Conservation (phyloP, 2,888 invertebrate genomes). For the Lycaena phlaeas region DNA sequence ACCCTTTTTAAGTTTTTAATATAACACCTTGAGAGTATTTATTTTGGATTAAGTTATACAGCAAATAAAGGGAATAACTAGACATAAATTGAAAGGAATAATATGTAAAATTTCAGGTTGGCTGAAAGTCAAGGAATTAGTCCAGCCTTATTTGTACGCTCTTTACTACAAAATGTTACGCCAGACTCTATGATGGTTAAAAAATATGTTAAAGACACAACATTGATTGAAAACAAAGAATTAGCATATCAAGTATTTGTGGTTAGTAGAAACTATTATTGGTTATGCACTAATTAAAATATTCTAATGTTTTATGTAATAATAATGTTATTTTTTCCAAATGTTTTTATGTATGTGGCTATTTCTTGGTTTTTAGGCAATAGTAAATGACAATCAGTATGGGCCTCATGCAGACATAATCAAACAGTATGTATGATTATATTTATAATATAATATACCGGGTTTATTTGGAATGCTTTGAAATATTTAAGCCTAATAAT, state of each 20-base stretch:
- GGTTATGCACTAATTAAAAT: too few species aligned
- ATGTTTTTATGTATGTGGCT: background rate
- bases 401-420: constrained; percentile 86
- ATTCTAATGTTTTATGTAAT: too few species aligned
- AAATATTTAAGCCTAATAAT: too few species aligned
- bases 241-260: constrained; percentile 83
- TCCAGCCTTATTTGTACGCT: constrained; percentile 58
- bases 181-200: constrained; percentile 56
- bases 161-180: constrained; percentile 58
- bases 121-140: constrained; percentile 56
- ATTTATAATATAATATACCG: too few species aligned
- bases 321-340: too few species aligned
- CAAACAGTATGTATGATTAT: constrained; percentile 78
- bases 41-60: too few species aligned
- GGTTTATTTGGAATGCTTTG: too few species aligned
- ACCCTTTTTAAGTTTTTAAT: too few species aligned
- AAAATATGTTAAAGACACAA: constrained; percentile 78
- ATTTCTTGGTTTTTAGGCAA: constrained; percentile 73
- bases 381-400: constrained; percentile 87
- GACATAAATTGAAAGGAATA: too few species aligned
- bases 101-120: constrained; percentile 32
- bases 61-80: too few species aligned
- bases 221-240: constrained; percentile 79
- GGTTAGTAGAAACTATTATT: too few species aligned
- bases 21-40: too few species aligned